A percentile compares a stretch with the other conserved stretches of the same genome.
Evolutionary conservation across 2,113 vertebrate species (phyloP).

Genomic region (Puffinus mauretanicus): DNA sequence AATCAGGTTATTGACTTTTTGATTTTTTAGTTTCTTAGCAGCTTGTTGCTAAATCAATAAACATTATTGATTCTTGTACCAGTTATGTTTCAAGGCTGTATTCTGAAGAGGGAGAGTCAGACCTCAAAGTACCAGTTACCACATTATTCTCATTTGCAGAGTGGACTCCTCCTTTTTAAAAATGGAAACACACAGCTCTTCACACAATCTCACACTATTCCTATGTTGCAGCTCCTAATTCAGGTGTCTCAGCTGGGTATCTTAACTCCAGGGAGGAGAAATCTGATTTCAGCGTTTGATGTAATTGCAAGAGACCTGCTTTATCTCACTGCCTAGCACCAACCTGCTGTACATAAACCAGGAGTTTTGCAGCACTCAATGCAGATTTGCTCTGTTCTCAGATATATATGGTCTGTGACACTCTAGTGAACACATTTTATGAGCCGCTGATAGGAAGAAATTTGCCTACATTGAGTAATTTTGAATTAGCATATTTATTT

Average conservation of each 20-base stretch:
- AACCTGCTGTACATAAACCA: background rate
- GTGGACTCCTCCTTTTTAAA: background rate
- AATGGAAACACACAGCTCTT: background rate
- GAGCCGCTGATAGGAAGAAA: background rate
- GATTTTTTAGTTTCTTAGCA: background rate
- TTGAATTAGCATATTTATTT: background rate
- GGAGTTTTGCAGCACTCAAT: background rate
- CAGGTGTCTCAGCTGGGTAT: background rate
- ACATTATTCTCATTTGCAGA: background rate
- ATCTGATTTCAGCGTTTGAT: background rate
- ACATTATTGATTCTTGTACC: background rate
- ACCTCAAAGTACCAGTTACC: accelerated
- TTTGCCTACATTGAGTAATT: background rate
- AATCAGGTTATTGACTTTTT: background rate
- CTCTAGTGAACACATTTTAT: background rate
- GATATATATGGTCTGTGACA: background rate
- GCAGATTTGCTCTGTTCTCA: background rate
- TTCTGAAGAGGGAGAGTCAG: background rate
- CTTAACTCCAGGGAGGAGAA: background rate
- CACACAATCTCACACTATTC: background rate
- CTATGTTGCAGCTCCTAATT: background rate
- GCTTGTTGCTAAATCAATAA: background rate
- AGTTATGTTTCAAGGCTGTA: background rate
- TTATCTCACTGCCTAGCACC: background rate
- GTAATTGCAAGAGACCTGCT: background rate